These are phyloP conservation scores for Thera britannica DNA, from an alignment of 2,888 invertebrate genomes.

Conservation along the genomic window DNA sequence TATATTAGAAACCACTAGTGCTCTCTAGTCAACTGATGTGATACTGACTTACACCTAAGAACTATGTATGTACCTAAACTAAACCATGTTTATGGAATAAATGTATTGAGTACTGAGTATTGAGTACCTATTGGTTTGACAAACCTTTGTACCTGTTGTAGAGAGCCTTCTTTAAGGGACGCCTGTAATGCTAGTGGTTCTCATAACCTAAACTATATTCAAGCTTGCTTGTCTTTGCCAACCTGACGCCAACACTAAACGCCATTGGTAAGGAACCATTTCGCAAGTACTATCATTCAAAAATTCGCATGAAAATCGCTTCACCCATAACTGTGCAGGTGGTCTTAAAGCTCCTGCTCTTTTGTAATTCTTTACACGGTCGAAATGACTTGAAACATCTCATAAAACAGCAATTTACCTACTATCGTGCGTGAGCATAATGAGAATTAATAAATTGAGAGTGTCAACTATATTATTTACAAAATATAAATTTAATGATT, in stretches of 20 bases:
- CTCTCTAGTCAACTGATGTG: no score
- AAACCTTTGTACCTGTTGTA: no score
- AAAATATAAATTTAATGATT: background rate
- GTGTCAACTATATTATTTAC: background rate
- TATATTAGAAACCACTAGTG: no score
- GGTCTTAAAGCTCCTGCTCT: background rate
- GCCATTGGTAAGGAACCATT: background rate
- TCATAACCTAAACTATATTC: no score
- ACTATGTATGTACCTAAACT: no score
- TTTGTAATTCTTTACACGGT: background rate
- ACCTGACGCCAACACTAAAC: background rate
- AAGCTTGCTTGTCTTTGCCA: no score
- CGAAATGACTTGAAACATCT: background rate
- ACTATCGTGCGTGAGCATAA: background rate
- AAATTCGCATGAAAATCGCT: conserved; percentile 2
- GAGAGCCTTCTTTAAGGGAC: no score
- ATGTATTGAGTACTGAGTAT: no score
- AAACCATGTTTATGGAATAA: no score
- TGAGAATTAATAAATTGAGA: background rate
- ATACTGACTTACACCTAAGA: no score
- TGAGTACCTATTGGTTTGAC: no score
- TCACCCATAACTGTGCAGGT: background rate
- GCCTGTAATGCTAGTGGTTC: no score
- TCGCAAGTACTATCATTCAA: background rate
- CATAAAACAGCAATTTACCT: background rate